These are phyloP conservation scores for Polymixis flavicincta DNA, from an alignment of 2,888 invertebrate genomes.

Conservation along the genomic window DNA sequence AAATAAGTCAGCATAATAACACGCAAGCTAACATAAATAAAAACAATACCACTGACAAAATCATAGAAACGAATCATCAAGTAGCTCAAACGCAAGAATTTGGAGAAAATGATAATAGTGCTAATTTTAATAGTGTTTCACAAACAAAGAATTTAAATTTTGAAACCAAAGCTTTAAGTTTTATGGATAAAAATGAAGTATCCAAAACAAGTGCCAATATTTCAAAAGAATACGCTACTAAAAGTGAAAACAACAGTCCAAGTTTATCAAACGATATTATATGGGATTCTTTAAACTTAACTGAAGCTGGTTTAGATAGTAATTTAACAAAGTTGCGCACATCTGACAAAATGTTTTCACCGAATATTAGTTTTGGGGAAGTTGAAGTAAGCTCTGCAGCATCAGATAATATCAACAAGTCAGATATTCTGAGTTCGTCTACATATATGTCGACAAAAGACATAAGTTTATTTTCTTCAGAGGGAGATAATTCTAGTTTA, in stretches of 20 bases:
- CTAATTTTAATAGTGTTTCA: not conserved
- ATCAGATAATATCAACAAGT: conserved; percentile 38
- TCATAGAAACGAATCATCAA: not conserved
- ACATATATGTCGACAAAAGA: conserved; percentile 77
- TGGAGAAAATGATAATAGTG: not conserved
- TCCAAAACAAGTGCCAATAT: conserved; percentile 15
- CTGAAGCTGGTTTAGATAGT: conserved; percentile 76
- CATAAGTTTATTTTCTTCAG: conserved; percentile 85
- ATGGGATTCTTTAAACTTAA: conserved; percentile 85
- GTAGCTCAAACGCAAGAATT: not conserved
- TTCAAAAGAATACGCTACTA: conserved; percentile 20
- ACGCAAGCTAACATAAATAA: not conserved
- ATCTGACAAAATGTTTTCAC: conserved; percentile 78
- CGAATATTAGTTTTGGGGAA: conserved; percentile 83
- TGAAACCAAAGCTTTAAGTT: conserved; percentile 7
- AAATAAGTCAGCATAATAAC: not conserved
- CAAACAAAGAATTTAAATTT: not conserved
- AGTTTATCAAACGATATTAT: conserved; percentile 73
- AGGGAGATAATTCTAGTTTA: conserved; percentile 88
- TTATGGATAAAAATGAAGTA: conserved; percentile 19
- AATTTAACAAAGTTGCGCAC: conserved; percentile 78
- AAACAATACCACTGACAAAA: not conserved
- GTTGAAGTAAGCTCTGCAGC: conserved; percentile 67
- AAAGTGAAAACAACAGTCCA: conserved; percentile 39
- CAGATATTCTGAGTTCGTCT: conserved; percentile 58